Evolutionary conservation across 2,113 vertebrate genomes (phyloP).

Genomic region (Pithys albifrons): DNA sequence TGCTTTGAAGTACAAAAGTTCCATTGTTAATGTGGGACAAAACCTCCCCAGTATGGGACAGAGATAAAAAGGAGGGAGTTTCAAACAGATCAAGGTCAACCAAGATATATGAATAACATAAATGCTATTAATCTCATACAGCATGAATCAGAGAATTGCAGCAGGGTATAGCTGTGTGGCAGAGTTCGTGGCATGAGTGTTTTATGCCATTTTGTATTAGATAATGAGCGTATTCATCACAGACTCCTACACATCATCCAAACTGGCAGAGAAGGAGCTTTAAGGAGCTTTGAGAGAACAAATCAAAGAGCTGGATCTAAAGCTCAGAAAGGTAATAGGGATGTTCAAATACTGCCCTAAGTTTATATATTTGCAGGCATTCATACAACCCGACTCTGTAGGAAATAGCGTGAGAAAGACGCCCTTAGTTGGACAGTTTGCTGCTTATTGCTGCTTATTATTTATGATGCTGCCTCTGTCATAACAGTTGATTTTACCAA

Average conservation of each 20-base stretch:
- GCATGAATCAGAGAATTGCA: conserved; percentile 72
- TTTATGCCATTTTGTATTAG: conserved; percentile 79
- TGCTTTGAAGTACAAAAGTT: conserved; percentile 80
- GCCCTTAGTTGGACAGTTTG: conserved; percentile 53
- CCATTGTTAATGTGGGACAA: conserved; percentile 77
- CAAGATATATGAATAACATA: conserved; percentile 80
- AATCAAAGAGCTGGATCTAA: conserved; percentile 77
- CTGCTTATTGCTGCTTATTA: conserved; percentile 70
- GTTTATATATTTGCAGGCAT: conserved; percentile 67
- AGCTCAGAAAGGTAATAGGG: conserved; percentile 77
- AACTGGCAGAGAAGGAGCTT: conserved; percentile 71
- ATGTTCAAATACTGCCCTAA: conserved; percentile 73
- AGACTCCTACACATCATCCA: conserved; percentile 75
- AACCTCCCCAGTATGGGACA: conserved; percentile 77
- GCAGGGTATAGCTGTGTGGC: conserved; percentile 65
- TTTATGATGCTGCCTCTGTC: conserved; percentile 60
- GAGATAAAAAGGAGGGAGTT: conserved; percentile 79
- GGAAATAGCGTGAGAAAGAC: conserved; percentile 78
- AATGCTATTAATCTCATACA: conserved; percentile 77
- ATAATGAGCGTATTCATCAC: conserved; percentile 79
- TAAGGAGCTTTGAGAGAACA: conserved; percentile 74
- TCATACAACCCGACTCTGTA: conserved; percentile 73
- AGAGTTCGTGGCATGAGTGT: conserved; percentile 72
- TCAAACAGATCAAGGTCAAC: conserved; percentile 79
- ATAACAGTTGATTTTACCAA: conserved; percentile 60